Evolutionary conservation across 2,888 invertebrate genomes (phyloP), one percentile per base, ranked within the genome.

Genomic region (Dicranocentrus wangi): DNA sequence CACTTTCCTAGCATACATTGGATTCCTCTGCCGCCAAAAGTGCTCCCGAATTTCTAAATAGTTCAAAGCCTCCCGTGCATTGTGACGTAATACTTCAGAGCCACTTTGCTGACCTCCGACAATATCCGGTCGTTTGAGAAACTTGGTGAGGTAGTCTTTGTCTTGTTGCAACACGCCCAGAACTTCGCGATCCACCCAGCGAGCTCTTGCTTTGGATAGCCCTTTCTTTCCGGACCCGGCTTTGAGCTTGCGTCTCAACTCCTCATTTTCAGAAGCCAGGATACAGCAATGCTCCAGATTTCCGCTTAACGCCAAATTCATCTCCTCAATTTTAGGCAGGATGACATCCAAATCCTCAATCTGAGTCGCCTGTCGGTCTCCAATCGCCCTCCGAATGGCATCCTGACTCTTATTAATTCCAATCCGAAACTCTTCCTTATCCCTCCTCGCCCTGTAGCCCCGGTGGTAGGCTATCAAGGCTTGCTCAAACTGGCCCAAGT

Each of bases 381-480:
- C 94, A 70, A 98, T 94, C 0, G 96, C 94, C 88, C 96, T 96
- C 88, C 96, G 94, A 85, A 98, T 97, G 8, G 97, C 97, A 88
- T 97, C 96, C 90, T 95, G 95, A 0, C 95, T 94, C 88, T 98
- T 97, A 87, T 96, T 96, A 0, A 97, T 94, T 7, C 96, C 95
- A 42, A 94, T 90, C 80, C 93, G 91, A 86, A 91, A 91, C 42
- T 89, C 89, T 68, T 93, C 93, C 79, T 95, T 90, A 87, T 98
- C 97, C 0, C 96, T 95, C 2, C 97, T 91, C 25, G 94, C 92
- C 43, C 94, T 92, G 84, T 95, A 90, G 0, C 97, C 98, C 25
- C 96, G 91, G 88, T 97, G 96, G 88, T 95, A 97, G 88, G 93
- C 96, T 88, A 98, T 95, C 27, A 98, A 91, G 87, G 97, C 96